phyloP scores from a whole-genome alignment of 2,797 vertebrate species.

The Sternarchorhynchus goeldii region DNA sequence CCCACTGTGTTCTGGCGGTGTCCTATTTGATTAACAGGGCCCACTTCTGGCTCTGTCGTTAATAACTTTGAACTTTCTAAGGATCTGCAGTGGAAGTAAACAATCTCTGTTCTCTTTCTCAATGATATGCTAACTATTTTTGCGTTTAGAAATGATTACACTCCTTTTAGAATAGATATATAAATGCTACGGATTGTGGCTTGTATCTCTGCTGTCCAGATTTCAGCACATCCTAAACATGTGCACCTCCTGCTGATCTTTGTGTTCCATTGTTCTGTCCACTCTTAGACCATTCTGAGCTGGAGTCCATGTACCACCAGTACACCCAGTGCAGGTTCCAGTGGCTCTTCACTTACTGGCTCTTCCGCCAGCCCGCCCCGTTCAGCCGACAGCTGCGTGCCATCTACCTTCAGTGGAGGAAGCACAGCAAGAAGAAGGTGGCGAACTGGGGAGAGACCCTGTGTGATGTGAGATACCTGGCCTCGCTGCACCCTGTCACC shows the following conservation, averaged over 20 bases:
- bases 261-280: neutral
- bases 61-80: neutral
- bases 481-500: slow-evolving; percentile 66
- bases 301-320: slow-evolving; percentile 62
- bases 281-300: slow-evolving; percentile 53
- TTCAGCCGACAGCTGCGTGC: slow-evolving; percentile 61
- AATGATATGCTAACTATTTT: neutral
- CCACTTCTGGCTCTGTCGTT: neutral
- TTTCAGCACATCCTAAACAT: neutral
- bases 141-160: neutral
- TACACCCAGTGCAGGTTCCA: slow-evolving; percentile 62
- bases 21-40: neutral
- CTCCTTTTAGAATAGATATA: too few species aligned
- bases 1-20: neutral
- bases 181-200: neutral
- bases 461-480: slow-evolving; percentile 65
- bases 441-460: slow-evolving; percentile 59
- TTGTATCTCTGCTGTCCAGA: too few species aligned
- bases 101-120: neutral
- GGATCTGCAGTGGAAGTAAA: neutral
- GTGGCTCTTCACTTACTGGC: slow-evolving; percentile 66
- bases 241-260: neutral
- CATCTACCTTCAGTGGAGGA: slow-evolving; percentile 63
- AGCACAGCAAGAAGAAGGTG: slow-evolving; percentile 61
- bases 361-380: slow-evolving; percentile 64